These are phyloP conservation scores for Anodontia alba DNA, from an alignment of 2,888 invertebrate genomes.

Conservation along the genomic window DNA sequence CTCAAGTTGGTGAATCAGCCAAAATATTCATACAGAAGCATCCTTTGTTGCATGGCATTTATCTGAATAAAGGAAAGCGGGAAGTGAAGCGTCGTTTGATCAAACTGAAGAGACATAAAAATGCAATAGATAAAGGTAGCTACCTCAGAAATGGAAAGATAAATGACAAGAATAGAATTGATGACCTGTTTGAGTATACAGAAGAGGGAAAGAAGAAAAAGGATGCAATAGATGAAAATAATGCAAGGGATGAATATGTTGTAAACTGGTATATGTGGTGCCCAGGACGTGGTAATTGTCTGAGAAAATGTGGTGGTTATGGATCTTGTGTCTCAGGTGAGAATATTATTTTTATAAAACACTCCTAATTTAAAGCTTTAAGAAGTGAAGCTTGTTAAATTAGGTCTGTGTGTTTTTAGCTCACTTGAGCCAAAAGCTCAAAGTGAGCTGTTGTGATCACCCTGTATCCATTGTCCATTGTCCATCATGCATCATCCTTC, in stretches of 20 bases:
- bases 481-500: too few species aligned
- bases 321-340: conserved; percentile 75
- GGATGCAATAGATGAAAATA: conserved; percentile 61
- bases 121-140: conserved; percentile 72
- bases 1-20: conserved; percentile 67
- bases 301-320: conserved; percentile 78
- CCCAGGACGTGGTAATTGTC: conserved; percentile 80
- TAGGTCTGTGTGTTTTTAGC: too few species aligned
- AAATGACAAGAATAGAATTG: conserved; percentile 76
- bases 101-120: conserved; percentile 63
- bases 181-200: conserved; percentile 78
- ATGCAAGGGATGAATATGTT: conserved; percentile 76
- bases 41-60: conserved; percentile 73
- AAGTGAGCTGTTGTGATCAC: too few species aligned
- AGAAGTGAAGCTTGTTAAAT: too few species aligned
- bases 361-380: too few species aligned
- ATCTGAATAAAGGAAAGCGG: conserved; percentile 79
- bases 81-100: conserved; percentile 75
- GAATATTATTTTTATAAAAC: conserved; percentile 27
- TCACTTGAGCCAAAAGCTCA: too few species aligned
- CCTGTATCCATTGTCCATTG: too few species aligned
- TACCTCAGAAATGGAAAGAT: conserved; percentile 74
- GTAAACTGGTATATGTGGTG: conserved; percentile 83
- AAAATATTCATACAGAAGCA: conserved; percentile 71
- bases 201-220: conserved; percentile 67